Evolutionary conservation across 2,797 vertebrate genomes (phyloP), one percentile per base, ranked within the genome.

Genomic region (Propithecus deckenii): DNA sequence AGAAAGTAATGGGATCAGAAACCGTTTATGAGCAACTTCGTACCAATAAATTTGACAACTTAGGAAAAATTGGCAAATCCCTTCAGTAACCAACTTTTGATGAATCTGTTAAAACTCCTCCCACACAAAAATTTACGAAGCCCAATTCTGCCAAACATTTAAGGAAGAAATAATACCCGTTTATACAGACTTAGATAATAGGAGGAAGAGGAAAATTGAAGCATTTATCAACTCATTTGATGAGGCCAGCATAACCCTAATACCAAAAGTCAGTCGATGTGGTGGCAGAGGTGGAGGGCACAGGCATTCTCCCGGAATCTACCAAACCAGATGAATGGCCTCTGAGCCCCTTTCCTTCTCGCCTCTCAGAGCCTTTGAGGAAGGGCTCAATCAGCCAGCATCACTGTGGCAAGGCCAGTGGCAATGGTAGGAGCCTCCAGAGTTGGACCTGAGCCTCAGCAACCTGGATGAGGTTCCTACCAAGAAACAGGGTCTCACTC

Each of bases 381-480:
- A 28, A 20, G n/a, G 57, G 4, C 41, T 74, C 48, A 30, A 10
- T 63, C 0, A 20, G 5, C 96, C 72, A 63, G 96, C n/a, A 59
- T 95, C 69, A 30, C 81, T 11, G 99, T 99, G 99, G 99, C 98
- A 96, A 99, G 98, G 97, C 92, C 97, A 65, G 83, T 78, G 91
- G 76, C 75, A 99, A 99, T 98, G 99, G 98, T 76, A 96, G 99
- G 99, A 76, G 99, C 97, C 98, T 99, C 93, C 99, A 99, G 99
- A 99, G 86, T 97, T 99, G 98, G 99, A 99, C 96, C 98, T 99
- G 96, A 99, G 99, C 76, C 98, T 99, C 48, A 98, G 99, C 96
- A 99, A 99, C 97, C 98, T 99, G 63, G 99, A 98, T 18, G 99
- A 99, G 95, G 99, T 99, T 75, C 99, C 99, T 3, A 98, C 99